phyloP scores from a whole-genome alignment of 92 coral and sea anemone genomes.

The Umimayanthus chanpuru region DNA sequence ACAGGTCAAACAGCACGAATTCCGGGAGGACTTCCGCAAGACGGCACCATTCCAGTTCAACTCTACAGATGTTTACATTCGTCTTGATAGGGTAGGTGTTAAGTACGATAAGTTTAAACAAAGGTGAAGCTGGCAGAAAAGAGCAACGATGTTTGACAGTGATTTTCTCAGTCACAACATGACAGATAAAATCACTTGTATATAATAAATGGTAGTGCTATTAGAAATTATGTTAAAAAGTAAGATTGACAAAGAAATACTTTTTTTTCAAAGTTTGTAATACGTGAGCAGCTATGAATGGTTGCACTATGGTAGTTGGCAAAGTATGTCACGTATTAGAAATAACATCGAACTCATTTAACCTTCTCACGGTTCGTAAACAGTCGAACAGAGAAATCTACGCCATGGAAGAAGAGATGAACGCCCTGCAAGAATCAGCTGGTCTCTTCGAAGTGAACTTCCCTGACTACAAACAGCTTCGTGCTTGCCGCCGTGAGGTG shows the following conservation, averaged over 20 bases:
- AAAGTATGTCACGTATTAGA: no score
- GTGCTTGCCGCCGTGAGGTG: constrained; percentile 98
- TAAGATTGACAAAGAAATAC: neutral
- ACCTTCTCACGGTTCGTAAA: neutral
- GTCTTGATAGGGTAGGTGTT: constrained; percentile 76
- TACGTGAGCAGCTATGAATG: neutral
- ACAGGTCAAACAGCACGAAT: constrained; percentile 97
- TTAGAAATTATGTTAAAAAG: no score
- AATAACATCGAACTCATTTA: neutral
- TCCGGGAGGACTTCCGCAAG: constrained; percentile 99
- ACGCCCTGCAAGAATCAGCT: constrained; percentile 87
- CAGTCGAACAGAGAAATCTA: constrained; percentile 89
- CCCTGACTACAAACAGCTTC: constrained; percentile 99
- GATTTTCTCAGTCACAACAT: no score
- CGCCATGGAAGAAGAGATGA: constrained; percentile 94
- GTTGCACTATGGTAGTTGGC: neutral
- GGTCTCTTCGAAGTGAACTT: constrained; percentile 99
- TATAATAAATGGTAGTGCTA: neutral
- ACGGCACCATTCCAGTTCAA: constrained; percentile 94
- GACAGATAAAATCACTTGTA: no score
- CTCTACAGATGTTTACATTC: constrained; percentile 82
- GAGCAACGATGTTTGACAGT: neutral
- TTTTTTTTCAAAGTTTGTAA: neutral
- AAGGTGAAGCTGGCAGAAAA: neutral
- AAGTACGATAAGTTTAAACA: neutral